Evolutionary conservation across 2,888 invertebrate species (phyloP), one percentile per base, ranked within the genome.

Genomic region (Hypomecis punctinalis): DNA sequence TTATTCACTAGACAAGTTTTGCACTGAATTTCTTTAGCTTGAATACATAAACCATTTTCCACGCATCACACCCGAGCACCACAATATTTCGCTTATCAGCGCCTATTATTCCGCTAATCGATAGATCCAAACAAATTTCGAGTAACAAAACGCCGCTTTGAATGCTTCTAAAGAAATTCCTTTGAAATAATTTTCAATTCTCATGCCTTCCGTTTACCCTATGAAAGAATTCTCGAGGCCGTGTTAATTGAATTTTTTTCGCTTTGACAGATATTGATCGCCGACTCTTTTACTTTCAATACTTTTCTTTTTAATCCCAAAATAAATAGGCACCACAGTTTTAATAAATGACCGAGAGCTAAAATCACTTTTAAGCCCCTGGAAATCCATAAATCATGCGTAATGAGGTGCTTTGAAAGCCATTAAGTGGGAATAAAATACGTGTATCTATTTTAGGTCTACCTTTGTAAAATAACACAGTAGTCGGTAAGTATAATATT

Each of bases 261-360:
- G 73, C 84, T 85, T 86, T 86, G 89, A 87, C 88, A 86, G 89
- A 84, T 89, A 91, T 90, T 90, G 90, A 90, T 90, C 84, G 86
- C 78, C 75, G 75, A 78, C 80, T 79, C 76, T 82, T 23, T 23
- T 45, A 13, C 45, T 45, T 87, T 86, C 84, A 87, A 88, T 86
- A 84, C 83, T 82, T 85, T 82, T 82, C 83, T 88, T 87, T 90
- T 88, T 81, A 86, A 85, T 86, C 82, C 74, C 80, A 82, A 85
- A 87, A 87, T 85, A 89, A 85, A 86, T 85, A 80, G 69, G 76
- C 76, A 73, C 77, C 72, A 69, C 42, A 43, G 55, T 78, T 79
- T 82, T 88, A 85, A 90, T 90, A 88, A 91, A 91, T 90, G 86
- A 89, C 85, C 80, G 78, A 80, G 81, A 84, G 80, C 84, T 83